Conservation (phyloP, 2,888 invertebrate genomes). For the Drosophila setosimentum region DNA sequence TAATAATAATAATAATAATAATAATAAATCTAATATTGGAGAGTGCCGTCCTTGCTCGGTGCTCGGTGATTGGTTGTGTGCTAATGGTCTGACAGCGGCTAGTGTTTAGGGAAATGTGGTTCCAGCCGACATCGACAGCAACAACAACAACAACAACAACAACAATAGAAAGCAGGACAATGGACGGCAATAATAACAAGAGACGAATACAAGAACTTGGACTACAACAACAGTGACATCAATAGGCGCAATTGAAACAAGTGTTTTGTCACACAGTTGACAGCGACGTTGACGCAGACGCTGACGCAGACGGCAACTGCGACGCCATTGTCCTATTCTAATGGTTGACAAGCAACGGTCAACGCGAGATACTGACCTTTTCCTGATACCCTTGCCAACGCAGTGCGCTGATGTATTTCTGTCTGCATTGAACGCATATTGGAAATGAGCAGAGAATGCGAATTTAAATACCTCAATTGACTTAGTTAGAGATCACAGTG, state of each 20-base stretch:
- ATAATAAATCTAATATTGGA: conserved; percentile 4
- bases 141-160: background rate
- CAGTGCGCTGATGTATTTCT: background rate
- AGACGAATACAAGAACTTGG: background rate
- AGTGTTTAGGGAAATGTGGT: conserved; percentile 64
- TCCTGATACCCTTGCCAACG: conserved; percentile 29
- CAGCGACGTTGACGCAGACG: conserved; percentile 15
- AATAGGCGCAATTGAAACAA: conserved; percentile 67
- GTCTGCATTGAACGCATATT: background rate
- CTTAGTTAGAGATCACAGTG: background rate
- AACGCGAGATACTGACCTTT: conserved; percentile 25
- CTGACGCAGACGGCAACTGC: conserved; percentile 6
- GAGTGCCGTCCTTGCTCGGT: background rate
- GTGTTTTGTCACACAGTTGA: conserved; percentile 51
- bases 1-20: background rate
- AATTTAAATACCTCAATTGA: background rate
- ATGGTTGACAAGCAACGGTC: conserved; percentile 42
- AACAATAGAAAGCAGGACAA: conserved; percentile 40
- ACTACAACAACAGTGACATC: conserved; percentile 52
- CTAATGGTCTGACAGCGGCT: conserved; percentile 41
- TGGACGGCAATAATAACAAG: conserved; percentile 15
- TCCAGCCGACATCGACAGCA: conserved; percentile 5
- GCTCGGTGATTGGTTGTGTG: conserved; percentile 17
- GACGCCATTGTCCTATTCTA: conserved; percentile 18
- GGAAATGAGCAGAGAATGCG: background rate